Conservation (phyloP, 2,888 invertebrate genomes). For the Epinotia bilunana region DNA sequence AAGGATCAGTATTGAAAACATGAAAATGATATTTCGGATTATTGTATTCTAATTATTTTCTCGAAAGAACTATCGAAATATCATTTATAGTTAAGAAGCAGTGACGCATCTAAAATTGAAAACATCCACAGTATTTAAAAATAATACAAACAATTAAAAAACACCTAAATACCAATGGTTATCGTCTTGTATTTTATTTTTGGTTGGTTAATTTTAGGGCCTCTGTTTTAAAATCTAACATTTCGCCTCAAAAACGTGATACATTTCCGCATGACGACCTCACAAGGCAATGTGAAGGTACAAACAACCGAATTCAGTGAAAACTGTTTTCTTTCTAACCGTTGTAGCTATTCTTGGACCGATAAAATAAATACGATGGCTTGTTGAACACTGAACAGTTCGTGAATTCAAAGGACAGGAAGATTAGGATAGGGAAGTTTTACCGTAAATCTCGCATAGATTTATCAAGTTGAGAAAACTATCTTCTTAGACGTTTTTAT, state of each 20-base stretch:
- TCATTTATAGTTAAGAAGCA: no score
- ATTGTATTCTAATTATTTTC: no score
- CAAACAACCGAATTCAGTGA: not conserved
- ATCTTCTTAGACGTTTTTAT: slow-evolving; percentile 19
- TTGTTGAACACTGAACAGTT: not conserved
- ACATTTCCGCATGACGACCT: not conserved
- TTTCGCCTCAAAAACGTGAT: not conserved
- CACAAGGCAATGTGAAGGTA: not conserved
- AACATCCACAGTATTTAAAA: no score
- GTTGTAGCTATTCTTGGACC: not conserved
- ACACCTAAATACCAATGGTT: no score
- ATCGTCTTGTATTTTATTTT: no score
- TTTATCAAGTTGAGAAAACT: slow-evolving; percentile 12
- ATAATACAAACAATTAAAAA: no score
- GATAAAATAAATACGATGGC: slow-evolving; percentile 24
- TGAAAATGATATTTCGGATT: no score
- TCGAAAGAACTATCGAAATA: no score
- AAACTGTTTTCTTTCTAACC: not conserved
- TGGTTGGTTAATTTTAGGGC: no score
- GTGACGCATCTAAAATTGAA: no score
- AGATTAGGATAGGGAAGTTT: slow-evolving; percentile 29
- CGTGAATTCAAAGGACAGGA: slow-evolving; percentile 28
- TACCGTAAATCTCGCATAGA: slow-evolving; percentile 25
- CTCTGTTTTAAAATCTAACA: no score
- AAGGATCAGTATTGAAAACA: no score